These are phyloP conservation scores for Morpho helenor DNA, from an alignment of 2,888 invertebrate species.

Conservation along the genomic window DNA sequence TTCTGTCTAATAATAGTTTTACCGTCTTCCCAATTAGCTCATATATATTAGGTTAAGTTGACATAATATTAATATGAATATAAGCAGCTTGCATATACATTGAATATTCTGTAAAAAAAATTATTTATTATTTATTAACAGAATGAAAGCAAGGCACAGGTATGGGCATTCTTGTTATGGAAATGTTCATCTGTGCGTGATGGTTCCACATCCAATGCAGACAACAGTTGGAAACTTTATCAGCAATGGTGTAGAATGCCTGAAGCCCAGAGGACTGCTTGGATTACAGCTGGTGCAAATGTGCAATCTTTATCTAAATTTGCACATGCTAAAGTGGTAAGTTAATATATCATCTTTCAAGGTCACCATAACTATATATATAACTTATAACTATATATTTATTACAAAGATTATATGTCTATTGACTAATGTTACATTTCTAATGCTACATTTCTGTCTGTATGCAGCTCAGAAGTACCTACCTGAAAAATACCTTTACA, in stretches of 20 bases:
- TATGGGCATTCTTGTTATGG: constrained; percentile 92
- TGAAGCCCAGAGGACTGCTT: constrained; percentile 84
- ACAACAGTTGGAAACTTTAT: constrained; percentile 88
- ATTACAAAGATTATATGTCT: no score
- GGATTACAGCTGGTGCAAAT: constrained; percentile 89
- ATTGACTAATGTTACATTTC: no score
- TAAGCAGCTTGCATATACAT: no score
- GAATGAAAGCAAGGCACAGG: constrained; percentile 89
- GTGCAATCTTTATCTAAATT: constrained; percentile 85
- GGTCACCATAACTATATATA: not conserved
- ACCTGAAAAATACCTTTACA: no score
- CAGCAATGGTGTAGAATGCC: constrained; percentile 92
- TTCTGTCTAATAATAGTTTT: no score
- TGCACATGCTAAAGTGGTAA: constrained; percentile 83
- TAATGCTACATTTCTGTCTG: not conserved
- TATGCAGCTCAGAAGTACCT: not conserved
- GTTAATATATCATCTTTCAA: constrained; percentile 33
- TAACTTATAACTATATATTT: no score
- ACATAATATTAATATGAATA: no score
- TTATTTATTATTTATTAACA: constrained; percentile 35
- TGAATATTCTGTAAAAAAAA: no score
- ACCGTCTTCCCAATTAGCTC: no score
- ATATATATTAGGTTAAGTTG: no score
- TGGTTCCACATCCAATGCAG: constrained; percentile 69
- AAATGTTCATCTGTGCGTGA: constrained; percentile 78